phyloP scores from a whole-genome alignment of 2,888 invertebrate species.

The Drosophila incognita region DNA sequence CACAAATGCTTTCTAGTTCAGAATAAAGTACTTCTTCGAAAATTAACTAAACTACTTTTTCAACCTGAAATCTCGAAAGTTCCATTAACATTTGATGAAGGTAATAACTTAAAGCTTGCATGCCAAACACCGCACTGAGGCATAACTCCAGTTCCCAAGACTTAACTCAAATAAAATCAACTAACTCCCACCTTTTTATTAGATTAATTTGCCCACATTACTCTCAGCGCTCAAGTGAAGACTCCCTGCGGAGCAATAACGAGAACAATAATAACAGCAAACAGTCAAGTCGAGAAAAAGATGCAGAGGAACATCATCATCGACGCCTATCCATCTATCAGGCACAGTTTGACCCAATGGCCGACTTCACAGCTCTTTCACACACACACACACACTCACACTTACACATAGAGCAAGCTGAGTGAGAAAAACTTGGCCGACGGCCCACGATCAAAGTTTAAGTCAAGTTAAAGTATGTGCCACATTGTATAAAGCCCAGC shows the following conservation, averaged over 20 bases:
- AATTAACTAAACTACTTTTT: background rate
- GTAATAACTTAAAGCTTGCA: slow-evolving; percentile 60
- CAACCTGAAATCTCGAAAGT: slow-evolving; percentile 15
- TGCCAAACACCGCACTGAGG: slow-evolving; percentile 24
- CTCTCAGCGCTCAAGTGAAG: slow-evolving; percentile 64
- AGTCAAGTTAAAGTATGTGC: slow-evolving; percentile 53
- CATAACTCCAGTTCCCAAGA: slow-evolving; percentile 50
- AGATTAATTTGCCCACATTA: slow-evolving; percentile 77
- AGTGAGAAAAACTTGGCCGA: slow-evolving; percentile 53
- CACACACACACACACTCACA: slow-evolving; percentile 26
- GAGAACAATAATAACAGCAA: slow-evolving; percentile 21
- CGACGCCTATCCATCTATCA: slow-evolving; percentile 75
- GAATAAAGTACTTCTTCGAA: background rate
- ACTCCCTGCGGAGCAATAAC: slow-evolving; percentile 57
- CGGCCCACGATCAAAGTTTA: slow-evolving; percentile 66
- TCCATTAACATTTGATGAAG: slow-evolving; percentile 60
- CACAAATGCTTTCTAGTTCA: background rate
- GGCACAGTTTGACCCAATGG: slow-evolving; percentile 75
- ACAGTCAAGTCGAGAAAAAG: slow-evolving; percentile 24
- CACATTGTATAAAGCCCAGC: slow-evolving; percentile 27
- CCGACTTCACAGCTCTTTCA: slow-evolving; percentile 78
- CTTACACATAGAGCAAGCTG: background rate
- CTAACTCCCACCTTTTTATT: slow-evolving; percentile 74
- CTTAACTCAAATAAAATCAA: slow-evolving; percentile 24
- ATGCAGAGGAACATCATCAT: slow-evolving; percentile 52